Evolutionary conservation across 2,888 invertebrate species (phyloP).

Genomic region (Erebia aethiops): DNA sequence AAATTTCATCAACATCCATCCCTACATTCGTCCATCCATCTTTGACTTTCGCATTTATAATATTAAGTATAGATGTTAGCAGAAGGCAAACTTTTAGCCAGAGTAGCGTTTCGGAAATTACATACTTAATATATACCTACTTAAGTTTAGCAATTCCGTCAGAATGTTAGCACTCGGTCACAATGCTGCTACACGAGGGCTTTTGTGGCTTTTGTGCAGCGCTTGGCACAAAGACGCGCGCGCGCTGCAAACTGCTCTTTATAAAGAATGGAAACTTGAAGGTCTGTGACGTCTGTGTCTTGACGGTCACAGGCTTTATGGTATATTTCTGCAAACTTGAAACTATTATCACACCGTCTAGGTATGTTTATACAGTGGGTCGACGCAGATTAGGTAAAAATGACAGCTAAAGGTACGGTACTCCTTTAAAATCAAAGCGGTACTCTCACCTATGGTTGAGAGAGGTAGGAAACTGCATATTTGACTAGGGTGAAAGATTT

Average conservation of each 20-base stretch:
- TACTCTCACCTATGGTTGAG: too few species aligned
- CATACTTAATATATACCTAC: slow-evolving; percentile 1
- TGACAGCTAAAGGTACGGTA: too few species aligned
- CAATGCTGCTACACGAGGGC: slow-evolving; percentile 10
- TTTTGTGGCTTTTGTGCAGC: slow-evolving; percentile 15
- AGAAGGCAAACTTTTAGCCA: background rate
- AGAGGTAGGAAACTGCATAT: too few species aligned
- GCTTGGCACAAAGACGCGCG: slow-evolving; percentile 5
- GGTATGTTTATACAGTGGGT: too few species aligned
- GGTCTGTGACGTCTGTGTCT: too few species aligned
- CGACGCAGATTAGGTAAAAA: too few species aligned
- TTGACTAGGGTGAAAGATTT: too few species aligned
- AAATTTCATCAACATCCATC: too few species aligned
- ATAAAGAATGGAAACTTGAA: slow-evolving; percentile 20
- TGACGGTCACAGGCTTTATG: slow-evolving; percentile 12
- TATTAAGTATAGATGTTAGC: background rate
- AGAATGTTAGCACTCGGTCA: slow-evolving; percentile 10
- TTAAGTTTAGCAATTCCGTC: slow-evolving; percentile 14
- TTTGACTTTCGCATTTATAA: too few species aligned
- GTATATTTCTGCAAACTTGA: background rate
- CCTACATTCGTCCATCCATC: too few species aligned
- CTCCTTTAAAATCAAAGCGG: too few species aligned
- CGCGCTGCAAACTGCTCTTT: slow-evolving; percentile 8
- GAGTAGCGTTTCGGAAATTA: background rate
- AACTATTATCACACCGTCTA: background rate